A percentile compares a stretch with the other conserved stretches of the same genome.
Conservation (phyloP, 2,888 invertebrate genomes). For the Xylota segnis region DNA sequence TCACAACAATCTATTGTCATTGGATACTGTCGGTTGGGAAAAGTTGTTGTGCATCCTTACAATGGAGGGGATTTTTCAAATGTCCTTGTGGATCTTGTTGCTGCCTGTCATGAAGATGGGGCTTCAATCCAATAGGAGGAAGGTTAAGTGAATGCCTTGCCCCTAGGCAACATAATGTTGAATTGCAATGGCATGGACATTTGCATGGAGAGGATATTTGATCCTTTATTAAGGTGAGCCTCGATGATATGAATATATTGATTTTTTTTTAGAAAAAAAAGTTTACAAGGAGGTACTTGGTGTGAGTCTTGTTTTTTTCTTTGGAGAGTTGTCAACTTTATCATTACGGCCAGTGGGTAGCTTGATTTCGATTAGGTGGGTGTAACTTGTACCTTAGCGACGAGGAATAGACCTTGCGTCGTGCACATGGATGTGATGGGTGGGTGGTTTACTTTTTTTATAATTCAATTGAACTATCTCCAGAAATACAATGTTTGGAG, state of each 20-base stretch:
- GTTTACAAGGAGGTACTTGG: too few species aligned
- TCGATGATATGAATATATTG: neutral
- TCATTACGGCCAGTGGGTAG: too few species aligned
- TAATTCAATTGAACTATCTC: too few species aligned
- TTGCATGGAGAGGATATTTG: neutral
- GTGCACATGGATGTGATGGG: too few species aligned
- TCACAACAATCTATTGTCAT: constrained; percentile 6
- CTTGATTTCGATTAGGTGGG: too few species aligned
- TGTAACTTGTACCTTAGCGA: too few species aligned
- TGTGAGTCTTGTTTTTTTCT: too few species aligned
- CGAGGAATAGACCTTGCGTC: too few species aligned
- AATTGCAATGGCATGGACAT: constrained; percentile 2
- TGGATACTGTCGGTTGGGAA: constrained; percentile 12
- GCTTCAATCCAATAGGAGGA: constrained; percentile 28
- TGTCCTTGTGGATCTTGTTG: constrained; percentile 16
- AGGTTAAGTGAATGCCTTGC: neutral
- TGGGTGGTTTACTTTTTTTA: too few species aligned
- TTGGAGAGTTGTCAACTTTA: too few species aligned
- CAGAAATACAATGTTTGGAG: too few species aligned
- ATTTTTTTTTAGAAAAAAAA: neutral
- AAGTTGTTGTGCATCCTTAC: constrained; percentile 21
- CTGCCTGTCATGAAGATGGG: constrained; percentile 23
- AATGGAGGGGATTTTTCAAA: constrained; percentile 19
- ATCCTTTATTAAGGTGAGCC: neutral
- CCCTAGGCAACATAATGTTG: neutral